Evolutionary conservation across 2,113 vertebrate genomes (phyloP), one percentile per base, ranked within the genome.

Genomic region (Tinamus guttatus): DNA sequence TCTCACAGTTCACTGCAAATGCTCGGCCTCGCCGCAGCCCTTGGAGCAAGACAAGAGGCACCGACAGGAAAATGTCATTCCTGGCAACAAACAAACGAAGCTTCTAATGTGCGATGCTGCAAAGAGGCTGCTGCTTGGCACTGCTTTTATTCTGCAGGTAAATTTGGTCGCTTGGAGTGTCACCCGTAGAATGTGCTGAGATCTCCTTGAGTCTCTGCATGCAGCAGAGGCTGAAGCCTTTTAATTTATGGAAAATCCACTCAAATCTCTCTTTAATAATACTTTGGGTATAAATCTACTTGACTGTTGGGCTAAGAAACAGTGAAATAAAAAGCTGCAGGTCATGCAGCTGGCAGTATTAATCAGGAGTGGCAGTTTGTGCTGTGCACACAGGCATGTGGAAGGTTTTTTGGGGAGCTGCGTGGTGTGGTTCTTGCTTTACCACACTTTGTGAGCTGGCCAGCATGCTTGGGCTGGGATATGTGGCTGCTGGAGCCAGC

Each of bases 131-230:
- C 47, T 27, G 47, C 68, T 51, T 49, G 27, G 54, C 54, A 56
- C 54, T 56, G 54, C 9, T 17, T 30, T 56, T 24, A 56, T 30
- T 30, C 54, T 30, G 54, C 54, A 30, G 54, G 27, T 56, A 56
- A 56, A 56, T 49, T 24, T 28, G 15, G 19, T 60, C 32, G 6
- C 38, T 38, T 24, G 32, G 47, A 40, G 13, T 41, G 36, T 25
- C 36, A 68, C 13, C 34, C 13, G 18, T 7, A 24, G 21, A 17
- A 30, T 1, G 36, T 64, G 9, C 11, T 0, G 6, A 24, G 49
- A 12, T 11, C 41, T 49, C 73, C 54, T 36, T 89, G 45, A 70
- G 59, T 11, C 4, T 60, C 38, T 38, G 43, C 4, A 8, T 5
- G 58, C 18, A 2, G 49, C 12, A 11, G n/a, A 81, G 76, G 56